A percentile compares a stretch with the other conserved stretches of the same genome.
Conservation (phyloP, 2,888 invertebrate genomes). For the Epirrhoe alternata region DNA sequence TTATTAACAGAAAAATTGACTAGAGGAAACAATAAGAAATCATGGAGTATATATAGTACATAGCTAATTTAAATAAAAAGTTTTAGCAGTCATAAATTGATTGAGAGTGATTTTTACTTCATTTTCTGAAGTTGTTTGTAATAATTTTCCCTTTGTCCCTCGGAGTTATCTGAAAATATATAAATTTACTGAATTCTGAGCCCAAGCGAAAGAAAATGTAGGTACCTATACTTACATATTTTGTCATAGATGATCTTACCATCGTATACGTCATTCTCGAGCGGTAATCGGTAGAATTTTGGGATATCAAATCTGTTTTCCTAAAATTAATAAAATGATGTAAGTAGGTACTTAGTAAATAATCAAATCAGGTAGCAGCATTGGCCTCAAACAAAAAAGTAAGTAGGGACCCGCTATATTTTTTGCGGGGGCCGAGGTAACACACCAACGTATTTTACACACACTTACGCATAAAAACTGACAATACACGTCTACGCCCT, state of each 20-base stretch:
- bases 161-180: constrained; percentile 27
- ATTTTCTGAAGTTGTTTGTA: constrained; percentile 59
- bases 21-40: constrained; percentile 20
- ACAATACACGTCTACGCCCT: no score
- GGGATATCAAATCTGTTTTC: constrained; percentile 77
- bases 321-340: constrained; percentile 53
- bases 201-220: no score
- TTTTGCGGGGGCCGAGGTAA: no score
- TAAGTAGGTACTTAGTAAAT: neutral
- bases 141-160: constrained; percentile 54
- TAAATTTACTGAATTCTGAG: neutral
- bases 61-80: no score
- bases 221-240: no score
- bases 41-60: no score
- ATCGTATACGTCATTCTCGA: constrained; percentile 58
- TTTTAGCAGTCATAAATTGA: neutral
- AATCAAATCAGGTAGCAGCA: no score
- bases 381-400: constrained; percentile 1
- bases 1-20: constrained; percentile 20
- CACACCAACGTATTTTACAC: no score
- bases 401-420: no score
- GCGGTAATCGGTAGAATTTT: constrained; percentile 68
- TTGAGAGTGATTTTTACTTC: constrained; percentile 48
- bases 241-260: constrained; percentile 44
- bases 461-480: no score